These are phyloP conservation scores for Ormia ochracea DNA, from an alignment of 2,888 invertebrate species.

Conservation along the genomic window DNA sequence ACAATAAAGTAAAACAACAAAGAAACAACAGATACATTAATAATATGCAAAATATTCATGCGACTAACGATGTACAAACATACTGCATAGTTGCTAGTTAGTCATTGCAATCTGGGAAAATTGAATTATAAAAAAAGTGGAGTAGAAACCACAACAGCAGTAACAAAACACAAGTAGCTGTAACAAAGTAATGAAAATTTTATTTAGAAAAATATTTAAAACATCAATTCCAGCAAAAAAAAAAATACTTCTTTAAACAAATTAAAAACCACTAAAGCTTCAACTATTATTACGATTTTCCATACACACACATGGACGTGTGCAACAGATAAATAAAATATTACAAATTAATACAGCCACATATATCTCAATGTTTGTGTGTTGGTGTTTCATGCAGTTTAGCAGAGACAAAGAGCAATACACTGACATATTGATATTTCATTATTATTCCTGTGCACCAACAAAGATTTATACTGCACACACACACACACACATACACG, in stretches of 20 bases:
- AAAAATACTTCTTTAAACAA: conserved; percentile 50
- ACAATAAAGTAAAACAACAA: conserved; percentile 41
- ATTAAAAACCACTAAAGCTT: conserved; percentile 53
- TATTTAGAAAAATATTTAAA: neutral
- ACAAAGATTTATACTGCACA: neutral
- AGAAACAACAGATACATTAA: conserved; percentile 14
- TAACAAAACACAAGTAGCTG: conserved; percentile 5
- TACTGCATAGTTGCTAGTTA: neutral
- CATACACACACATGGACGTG: neutral
- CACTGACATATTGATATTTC: neutral
- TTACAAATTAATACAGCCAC: neutral
- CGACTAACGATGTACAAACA: neutral
- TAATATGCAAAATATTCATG: conserved; percentile 5
- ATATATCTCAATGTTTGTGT: too few species aligned
- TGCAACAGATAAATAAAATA: neutral
- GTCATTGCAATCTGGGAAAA: conserved; percentile 22
- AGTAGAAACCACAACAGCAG: conserved; percentile 39
- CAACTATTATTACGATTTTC: conserved; percentile 44
- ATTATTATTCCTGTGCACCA: neutral
- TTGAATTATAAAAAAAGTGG: neutral
- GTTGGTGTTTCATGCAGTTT: too few species aligned
- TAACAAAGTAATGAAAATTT: conserved; percentile 19
- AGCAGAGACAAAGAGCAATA: neutral
- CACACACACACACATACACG: too few species aligned
- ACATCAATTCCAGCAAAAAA: conserved; percentile 29